Base-by-base conservation (phyloP, 2,888 invertebrate species). In the Amphipoea lucens region DNA sequence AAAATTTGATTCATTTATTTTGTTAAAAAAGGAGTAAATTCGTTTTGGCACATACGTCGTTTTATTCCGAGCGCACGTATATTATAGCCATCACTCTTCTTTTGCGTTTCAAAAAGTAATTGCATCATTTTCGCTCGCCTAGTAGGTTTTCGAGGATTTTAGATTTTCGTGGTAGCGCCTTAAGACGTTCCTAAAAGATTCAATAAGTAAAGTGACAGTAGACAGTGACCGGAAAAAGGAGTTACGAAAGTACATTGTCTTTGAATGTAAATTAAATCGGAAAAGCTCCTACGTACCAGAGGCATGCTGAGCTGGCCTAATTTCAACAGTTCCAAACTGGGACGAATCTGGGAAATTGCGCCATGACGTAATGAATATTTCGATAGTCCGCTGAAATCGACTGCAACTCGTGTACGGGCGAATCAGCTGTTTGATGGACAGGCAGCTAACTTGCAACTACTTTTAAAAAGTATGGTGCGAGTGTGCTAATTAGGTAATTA, bases 241-340 rank as follows among this genome's bases (percentile, higher is more conserved):
- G 14, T 51, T 51, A 4, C 29, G 29, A 48, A 48, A 11, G 11
- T 68, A 48, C n/a, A 36, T 36, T 42, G 17, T 14, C 42, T 29
- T 70, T 45, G 45, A 71, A 75, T 36, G 6, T 17, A 45, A 40
- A 45, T 45, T 45, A n/a, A 74, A 74, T 74, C 29, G 7, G 4
- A 65, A 65, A 54, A 23, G 29, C 29, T 5, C 7, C 23, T 11
- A 29, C 23, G 17, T 40, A 62, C 60, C 48, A n/a, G n/a, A 20
- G 12, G 48, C 36, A 45, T 48, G 20, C 20, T 48, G 4, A 66
- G 23, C 57, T 57, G 45, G 40, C 23, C 48, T 36, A 20, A 51
- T 68, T 51, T 60, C 23, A n/a, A 4, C 29, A 62, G 54, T 45
- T 42, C 42, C 14, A 14, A 36, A 69, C 36, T 68, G 51, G 51